Conservation (phyloP, 2,113 vertebrate genomes). For the Thymallus thymallus region DNA sequence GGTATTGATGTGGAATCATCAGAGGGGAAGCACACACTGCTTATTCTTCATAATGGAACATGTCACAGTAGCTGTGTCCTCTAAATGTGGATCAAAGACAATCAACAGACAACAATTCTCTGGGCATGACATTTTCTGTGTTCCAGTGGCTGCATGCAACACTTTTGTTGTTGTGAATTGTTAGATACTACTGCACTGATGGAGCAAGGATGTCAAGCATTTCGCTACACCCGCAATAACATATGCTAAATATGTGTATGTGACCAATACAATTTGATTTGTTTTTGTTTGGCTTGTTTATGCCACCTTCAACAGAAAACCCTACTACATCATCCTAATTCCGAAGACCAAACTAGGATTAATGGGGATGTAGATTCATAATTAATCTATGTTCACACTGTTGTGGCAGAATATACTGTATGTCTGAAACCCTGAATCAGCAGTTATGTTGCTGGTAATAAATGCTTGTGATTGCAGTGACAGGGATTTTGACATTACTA, state of each 20-base stretch:
- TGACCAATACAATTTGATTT: no score
- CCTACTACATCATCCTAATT: slow-evolving; percentile 3
- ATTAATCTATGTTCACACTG: not conserved
- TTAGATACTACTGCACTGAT: no score
- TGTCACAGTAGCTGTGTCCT: not conserved
- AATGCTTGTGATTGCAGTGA: not conserved
- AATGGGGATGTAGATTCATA: slow-evolving; percentile 1
- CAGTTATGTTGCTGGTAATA: no score
- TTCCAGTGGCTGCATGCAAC: not conserved
- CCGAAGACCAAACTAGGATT: not conserved
- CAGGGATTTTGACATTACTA: not conserved
- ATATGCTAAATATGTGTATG: no score
- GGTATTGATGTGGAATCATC: no score
- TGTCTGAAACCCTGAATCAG: not conserved
- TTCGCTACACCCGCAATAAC: no score
- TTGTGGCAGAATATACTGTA: not conserved
- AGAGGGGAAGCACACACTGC: no score
- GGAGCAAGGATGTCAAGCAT: no score
- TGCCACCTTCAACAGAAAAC: not conserved
- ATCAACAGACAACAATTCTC: not conserved
- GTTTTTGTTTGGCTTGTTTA: not conserved
- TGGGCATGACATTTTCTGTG: not conserved
- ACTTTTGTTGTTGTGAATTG: not conserved
- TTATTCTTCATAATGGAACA: not conserved
- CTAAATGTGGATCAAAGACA: not conserved